These are phyloP conservation scores for Melikaiella ostensackeni DNA, from an alignment of 2,888 invertebrate species.

Conservation along the genomic window DNA sequence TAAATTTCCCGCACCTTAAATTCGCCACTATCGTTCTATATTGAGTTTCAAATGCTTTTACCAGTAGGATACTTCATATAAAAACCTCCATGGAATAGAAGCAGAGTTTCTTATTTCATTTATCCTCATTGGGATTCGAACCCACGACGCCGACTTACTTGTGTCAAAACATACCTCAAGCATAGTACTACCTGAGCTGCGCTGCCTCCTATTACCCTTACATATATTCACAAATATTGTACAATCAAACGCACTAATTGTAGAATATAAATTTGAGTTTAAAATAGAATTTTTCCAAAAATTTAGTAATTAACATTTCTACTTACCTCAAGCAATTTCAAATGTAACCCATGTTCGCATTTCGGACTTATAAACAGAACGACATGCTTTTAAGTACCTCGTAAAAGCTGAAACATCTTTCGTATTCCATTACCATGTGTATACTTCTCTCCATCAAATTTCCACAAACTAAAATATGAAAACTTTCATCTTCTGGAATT, in stretches of 20 bases:
- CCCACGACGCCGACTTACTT: too few relatives aligned
- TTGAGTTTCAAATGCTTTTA: too few relatives aligned
- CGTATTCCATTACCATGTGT: slow-evolving; percentile 9
- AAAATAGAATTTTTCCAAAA: not conserved
- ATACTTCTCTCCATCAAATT: slow-evolving; percentile 16
- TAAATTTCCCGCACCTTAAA: too few relatives aligned
- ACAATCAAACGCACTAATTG: not conserved
- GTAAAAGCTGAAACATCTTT: slow-evolving; percentile 21
- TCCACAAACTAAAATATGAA: slow-evolving; percentile 9
- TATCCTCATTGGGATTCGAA: too few relatives aligned
- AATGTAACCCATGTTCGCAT: not conserved
- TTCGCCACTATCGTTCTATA: too few relatives aligned
- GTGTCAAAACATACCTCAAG: too few relatives aligned
- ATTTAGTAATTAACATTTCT: not conserved
- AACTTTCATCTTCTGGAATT: not conserved
- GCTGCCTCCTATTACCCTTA: too few relatives aligned
- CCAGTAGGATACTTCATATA: too few relatives aligned
- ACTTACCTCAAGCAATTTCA: not conserved
- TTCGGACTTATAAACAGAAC: slow-evolving; percentile 11
- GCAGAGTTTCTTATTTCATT: too few relatives aligned
- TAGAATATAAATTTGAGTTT: not conserved
- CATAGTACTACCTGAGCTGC: too few relatives aligned
- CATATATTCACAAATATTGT: not conserved
- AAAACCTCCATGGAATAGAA: too few relatives aligned
- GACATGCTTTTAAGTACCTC: slow-evolving; percentile 15